Evolutionary conservation across 2,797 vertebrate genomes (phyloP), one percentile per base, ranked within the genome.

Genomic region (Benthosema pterotum): DNA sequence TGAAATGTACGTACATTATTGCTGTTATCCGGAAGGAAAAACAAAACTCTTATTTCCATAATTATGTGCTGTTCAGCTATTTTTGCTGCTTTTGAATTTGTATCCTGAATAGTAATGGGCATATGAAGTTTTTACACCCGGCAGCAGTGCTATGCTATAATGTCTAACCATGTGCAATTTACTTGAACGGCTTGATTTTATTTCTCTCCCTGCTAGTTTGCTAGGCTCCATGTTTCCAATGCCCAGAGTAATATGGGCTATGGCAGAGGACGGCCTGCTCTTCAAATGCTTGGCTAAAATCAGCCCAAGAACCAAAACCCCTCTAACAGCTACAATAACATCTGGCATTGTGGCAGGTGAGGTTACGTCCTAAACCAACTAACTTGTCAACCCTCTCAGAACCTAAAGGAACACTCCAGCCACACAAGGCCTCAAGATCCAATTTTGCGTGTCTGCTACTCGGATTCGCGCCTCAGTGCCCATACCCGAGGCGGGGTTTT

Each of bases 181-280:
- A 72, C 65, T 7, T 72, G 77, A 73, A 83, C 66, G 60, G 67
- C 75, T 71, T 78, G 72, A 3, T 69, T 25, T 79, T 53, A 56
- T 71, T 60, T 71, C 56, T 78, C 43, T 68, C 57, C 47, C 0
- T 48, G 45, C 58, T 75, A 99, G 97, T 83, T 87, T 99, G 60
- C 92, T 99, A 65, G 97, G 96, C 45, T 94, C 96, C 82, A 98
- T 99, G 96, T 98, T 99, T 80, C 97, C 97, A 0, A 98, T 98
- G 96, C 96, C 97, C 65, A 92, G 97, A 72, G 93, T 99, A 52
- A 97, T 99, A 86, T 98, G 96, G 79, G 97, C 96, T 65, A 99
- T 99, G 97, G 97, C 97, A 71, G 94, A 97, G 79, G 97, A 99
- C 11, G 97, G 97, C 1, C 91, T 99, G 70, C 95, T 99, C 47